phyloP scores from a whole-genome alignment of 2,797 vertebrate species.

The Acridotheres tristis region DNA sequence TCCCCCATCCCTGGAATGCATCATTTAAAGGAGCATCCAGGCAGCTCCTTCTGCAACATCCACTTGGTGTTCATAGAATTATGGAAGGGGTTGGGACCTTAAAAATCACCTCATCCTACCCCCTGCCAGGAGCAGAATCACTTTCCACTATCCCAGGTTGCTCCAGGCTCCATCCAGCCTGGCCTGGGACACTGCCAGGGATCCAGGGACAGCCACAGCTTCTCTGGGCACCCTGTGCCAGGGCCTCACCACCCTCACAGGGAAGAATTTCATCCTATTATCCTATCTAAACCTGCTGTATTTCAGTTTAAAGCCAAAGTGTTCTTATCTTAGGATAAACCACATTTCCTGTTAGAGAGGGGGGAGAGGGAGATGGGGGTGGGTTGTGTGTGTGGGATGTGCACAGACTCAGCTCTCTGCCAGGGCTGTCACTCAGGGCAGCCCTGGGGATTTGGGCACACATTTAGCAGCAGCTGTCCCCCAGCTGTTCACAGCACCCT shows the following conservation, averaged over 20 bases:
- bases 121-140: background rate
- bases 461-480: background rate
- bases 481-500: background rate
- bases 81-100: background rate
- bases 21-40: background rate
- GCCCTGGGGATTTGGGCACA: background rate
- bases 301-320: background rate
- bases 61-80: background rate
- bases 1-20: background rate
- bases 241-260: background rate
- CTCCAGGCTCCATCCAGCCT: fast-evolving
- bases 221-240: background rate
- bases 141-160: fast-evolving
- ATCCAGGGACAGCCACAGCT: background rate
- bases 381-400: background rate
- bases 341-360: background rate
- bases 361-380: background rate
- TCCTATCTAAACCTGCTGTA: background rate
- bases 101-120: background rate
- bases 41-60: background rate
- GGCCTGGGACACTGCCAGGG: background rate
- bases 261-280: background rate
- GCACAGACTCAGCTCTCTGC: background rate
- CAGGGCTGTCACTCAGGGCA: background rate
- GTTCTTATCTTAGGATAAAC: background rate